Evolutionary conservation across 1,140 invertebrate genomes (phyloP).

Genomic region (Uloborus diversus): DNA sequence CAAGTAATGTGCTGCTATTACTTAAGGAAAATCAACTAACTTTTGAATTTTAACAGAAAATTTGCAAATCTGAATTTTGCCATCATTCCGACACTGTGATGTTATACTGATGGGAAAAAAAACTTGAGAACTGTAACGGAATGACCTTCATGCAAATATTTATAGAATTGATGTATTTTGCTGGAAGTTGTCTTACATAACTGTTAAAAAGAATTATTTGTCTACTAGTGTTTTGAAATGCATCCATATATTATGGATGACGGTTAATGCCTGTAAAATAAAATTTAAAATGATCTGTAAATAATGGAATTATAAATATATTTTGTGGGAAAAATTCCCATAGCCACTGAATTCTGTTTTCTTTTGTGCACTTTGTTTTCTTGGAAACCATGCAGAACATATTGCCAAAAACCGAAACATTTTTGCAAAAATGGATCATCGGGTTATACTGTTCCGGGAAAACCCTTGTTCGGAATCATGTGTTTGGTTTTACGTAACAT

Average conservation of each 20-base stretch:
- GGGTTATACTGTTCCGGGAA: too few species aligned
- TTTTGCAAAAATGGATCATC: too few species aligned
- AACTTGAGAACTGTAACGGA: too few species aligned
- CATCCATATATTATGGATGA: slow-evolving; percentile 42
- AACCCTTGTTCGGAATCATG: too few species aligned
- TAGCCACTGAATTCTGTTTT: background rate
- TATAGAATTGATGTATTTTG: slow-evolving; percentile 19
- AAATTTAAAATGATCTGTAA: slow-evolving; percentile 30
- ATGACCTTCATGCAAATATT: too few species aligned
- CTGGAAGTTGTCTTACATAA: slow-evolving; percentile 5
- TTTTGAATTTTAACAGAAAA: too few species aligned
- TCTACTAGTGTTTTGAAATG: slow-evolving; percentile 12
- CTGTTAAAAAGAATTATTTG: slow-evolving; percentile 26
- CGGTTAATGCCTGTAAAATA: slow-evolving; percentile 20
- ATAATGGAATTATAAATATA: slow-evolving; percentile 40
- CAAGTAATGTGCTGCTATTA: too few species aligned
- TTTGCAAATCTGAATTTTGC: too few species aligned
- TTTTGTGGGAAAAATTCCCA: slow-evolving; percentile 42
- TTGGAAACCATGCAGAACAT: too few species aligned
- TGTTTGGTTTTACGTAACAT: too few species aligned
- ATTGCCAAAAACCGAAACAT: too few species aligned
- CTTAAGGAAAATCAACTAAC: too few species aligned
- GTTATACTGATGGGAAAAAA: slow-evolving; percentile 3
- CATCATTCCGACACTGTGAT: slow-evolving; percentile 31
- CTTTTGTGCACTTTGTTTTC: background rate